Percentiles rank a stretch among this genome's conserved stretches.
Evolutionary conservation across 1,140 invertebrate species (phyloP).

Genomic region (Acromyrmex echinatior): DNA sequence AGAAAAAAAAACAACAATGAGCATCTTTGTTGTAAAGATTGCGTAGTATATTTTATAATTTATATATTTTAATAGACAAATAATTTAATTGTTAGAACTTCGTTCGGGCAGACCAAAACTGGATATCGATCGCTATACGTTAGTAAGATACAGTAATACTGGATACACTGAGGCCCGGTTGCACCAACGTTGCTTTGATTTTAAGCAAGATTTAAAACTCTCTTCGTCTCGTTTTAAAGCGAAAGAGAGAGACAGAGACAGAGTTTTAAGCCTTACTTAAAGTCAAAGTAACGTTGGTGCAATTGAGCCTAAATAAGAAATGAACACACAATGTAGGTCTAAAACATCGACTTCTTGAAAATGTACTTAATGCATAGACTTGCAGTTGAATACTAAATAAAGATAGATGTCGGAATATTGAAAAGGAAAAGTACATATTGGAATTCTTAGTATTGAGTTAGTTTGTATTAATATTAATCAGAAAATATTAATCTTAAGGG

Average conservation of each 20-base stretch:
- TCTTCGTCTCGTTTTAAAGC: too few species aligned
- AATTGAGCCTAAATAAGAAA: neutral
- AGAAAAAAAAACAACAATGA: constrained; percentile 4
- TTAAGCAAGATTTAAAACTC: too few species aligned
- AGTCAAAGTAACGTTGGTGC: too few species aligned
- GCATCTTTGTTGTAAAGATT: neutral
- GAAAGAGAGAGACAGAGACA: too few species aligned
- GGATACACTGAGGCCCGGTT: neutral
- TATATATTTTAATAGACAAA: neutral
- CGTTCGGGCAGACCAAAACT: neutral
- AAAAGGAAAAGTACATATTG: neutral
- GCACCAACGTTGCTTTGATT: too few species aligned
- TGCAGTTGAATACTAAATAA: neutral
- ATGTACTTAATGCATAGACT: neutral
- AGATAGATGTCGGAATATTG: neutral
- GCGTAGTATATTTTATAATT: neutral
- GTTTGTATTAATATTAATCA: neutral
- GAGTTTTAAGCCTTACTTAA: too few species aligned
- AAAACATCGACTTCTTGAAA: neutral
- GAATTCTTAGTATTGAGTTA: neutral
- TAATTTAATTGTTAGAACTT: neutral
- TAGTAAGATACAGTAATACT: neutral
- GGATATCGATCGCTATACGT: neutral
- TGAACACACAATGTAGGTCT: neutral
- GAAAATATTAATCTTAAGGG: neutral